Percentiles rank a stretch among this genome's conserved stretches.
phyloP scores from a whole-genome alignment of 1,140 invertebrate species.

The Aphis craccivora region DNA sequence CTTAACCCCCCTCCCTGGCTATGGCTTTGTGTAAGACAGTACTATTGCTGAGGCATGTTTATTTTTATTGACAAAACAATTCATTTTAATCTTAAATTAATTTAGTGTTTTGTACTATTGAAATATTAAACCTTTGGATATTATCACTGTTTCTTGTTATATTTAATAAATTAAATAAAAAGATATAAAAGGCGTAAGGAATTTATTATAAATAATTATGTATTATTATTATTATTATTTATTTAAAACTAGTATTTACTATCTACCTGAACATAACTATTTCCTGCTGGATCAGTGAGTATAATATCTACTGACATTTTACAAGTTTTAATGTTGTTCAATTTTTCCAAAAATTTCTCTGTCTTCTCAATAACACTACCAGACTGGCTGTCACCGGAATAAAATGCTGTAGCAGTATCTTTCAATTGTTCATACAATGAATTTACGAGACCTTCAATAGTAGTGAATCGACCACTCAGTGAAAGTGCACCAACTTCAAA shows the following conservation, averaged over 20 bases:
- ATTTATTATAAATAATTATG: background rate
- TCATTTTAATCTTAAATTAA: no score
- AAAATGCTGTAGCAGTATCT: constrained; percentile 72
- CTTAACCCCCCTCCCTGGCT: no score
- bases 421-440: constrained; percentile 76
- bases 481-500: constrained; percentile 83
- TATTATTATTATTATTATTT: background rate
- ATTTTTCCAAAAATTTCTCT: constrained; percentile 72
- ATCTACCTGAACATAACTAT: constrained; percentile 90
- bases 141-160: no score
- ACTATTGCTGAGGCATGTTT: no score
- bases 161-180: no score
- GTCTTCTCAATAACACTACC: constrained; percentile 68
- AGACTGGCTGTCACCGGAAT: constrained; percentile 72
- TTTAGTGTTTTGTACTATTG: no score
- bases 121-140: no score
- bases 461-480: constrained; percentile 94
- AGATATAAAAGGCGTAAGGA: background rate
- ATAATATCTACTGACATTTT: constrained; percentile 77
- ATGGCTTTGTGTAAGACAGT: no score
- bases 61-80: no score
- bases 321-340: constrained; percentile 76
- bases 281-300: constrained; percentile 95
- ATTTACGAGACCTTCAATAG: constrained; percentile 84
- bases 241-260: background rate